Evolutionary conservation across 1,140 invertebrate genomes (phyloP), one percentile per base, ranked within the genome.

Genomic region (Sitophilus oryzae): DNA sequence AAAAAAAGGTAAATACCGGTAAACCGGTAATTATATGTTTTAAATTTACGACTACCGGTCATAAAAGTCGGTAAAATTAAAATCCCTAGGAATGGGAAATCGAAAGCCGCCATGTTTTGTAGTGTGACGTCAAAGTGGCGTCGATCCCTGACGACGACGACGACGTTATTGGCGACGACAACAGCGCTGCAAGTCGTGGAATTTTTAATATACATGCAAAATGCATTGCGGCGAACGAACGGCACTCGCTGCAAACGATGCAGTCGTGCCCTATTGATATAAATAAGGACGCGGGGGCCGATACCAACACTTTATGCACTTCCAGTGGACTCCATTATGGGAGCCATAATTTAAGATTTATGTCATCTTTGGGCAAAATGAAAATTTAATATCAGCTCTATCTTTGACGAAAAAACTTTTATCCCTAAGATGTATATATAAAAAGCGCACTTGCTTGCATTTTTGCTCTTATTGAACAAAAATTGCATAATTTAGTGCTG

Each of bases 161-260:
- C 25, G 25, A 30, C 25, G n/a, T n/a, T n/a, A n/a, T n/a, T n/a
- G 43, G 16, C 22, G 46, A 16, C 38, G 25, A 30, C 25, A 11
- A 30, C 25, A 36, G n/a, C 38, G 41, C 15, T 46, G 30, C 20
- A 23, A 37, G 54, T 38, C 43, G 20, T 34, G 54, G 54, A 56
- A 56, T 56, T 49, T 56, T 49, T 56, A 51, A 50, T 56, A 56
- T 56, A 44, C 54, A 56, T 45, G 52, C 44, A 55, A 48, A 55
- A 44, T 55, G 52, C 52, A 55, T 52, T 45, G 48, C 48, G 38
- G 25, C 48, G 14, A 30, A 42, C 18, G 40, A 21, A 42, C 40
- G 9, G 10, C 40, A 19, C 19, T 18, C 16, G 19, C 16, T 10
- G 19, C n/a, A 21, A 21, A 21, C 40, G 40, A 42, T 21, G 16